These are phyloP conservation scores for Morelia viridis DNA, from an alignment of 2,797 vertebrate genomes.

Conservation along the genomic window DNA sequence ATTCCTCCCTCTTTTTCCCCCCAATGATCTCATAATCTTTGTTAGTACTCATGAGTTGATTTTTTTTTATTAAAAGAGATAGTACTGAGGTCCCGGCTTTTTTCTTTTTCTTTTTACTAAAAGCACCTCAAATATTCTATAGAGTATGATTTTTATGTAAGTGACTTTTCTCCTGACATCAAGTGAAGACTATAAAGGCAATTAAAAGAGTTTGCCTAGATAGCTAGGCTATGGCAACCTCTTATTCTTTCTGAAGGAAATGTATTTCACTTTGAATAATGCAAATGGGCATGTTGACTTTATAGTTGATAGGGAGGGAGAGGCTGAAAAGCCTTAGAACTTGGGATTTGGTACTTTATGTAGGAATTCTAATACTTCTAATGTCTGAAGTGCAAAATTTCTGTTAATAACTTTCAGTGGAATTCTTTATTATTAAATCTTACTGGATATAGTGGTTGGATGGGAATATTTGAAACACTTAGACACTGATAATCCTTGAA, in stretches of 20 bases:
- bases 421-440: neutral
- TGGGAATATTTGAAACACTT: neutral
- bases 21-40: neutral
- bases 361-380: neutral
- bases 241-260: neutral
- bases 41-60: no score
- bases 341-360: neutral
- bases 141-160: neutral
- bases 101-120: neutral
- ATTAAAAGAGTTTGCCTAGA: no score
- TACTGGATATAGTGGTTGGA: neutral
- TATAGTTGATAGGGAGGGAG: neutral
- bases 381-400: neutral
- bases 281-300: neutral
- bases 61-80: no score
- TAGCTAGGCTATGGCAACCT: neutral
- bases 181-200: neutral
- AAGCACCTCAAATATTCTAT: neutral
- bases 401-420: no score
- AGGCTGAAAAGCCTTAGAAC: neutral
- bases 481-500: neutral
- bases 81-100: neutral
- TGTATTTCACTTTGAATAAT: neutral
- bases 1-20: no score
- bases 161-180: neutral